Percentiles rank a stretch among this genome's conserved stretches.
phyloP scores from a whole-genome alignment of 2,797 vertebrate species.

The Orestias chungarensis region DNA sequence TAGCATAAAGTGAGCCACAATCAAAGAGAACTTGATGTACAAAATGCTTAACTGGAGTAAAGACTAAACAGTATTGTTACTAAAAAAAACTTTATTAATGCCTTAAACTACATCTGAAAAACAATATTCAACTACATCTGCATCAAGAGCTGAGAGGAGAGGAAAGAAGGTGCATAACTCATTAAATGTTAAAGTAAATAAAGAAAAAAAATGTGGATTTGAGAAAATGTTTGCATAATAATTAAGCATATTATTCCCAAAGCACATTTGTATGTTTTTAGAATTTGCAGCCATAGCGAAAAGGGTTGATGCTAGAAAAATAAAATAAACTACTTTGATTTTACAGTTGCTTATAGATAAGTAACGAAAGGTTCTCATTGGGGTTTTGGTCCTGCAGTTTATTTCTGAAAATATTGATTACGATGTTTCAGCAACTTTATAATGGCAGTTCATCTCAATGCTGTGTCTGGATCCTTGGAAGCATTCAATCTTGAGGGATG shows the following conservation, averaged over 20 bases:
- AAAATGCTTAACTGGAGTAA: background rate
- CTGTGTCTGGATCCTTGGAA: background rate
- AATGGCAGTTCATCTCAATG: too few species aligned
- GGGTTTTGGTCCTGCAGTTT: too few species aligned
- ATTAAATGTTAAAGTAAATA: background rate
- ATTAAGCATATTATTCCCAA: background rate
- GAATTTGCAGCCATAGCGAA: background rate
- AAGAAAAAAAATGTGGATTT: background rate
- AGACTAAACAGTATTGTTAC: background rate
- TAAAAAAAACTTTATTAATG: background rate
- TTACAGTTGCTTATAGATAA: background rate
- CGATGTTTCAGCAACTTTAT: background rate
- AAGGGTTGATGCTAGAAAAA: background rate
- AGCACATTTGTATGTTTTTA: background rate
- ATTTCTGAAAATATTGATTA: background rate
- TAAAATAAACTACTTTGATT: background rate
- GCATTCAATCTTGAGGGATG: too few species aligned
- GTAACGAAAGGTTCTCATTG: background rate
- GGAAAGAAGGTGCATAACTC: constrained; percentile 16
- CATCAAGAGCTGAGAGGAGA: constrained; percentile 29
- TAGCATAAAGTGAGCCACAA: background rate
- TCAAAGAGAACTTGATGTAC: background rate
- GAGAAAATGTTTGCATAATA: background rate
- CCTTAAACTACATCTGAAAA: too few species aligned
- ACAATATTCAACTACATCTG: constrained; percentile 61